A percentile compares a stretch with the other conserved stretches of the same genome.
Conservation (phyloP, 2,797 vertebrate species). For the Labeo calbasu region DNA sequence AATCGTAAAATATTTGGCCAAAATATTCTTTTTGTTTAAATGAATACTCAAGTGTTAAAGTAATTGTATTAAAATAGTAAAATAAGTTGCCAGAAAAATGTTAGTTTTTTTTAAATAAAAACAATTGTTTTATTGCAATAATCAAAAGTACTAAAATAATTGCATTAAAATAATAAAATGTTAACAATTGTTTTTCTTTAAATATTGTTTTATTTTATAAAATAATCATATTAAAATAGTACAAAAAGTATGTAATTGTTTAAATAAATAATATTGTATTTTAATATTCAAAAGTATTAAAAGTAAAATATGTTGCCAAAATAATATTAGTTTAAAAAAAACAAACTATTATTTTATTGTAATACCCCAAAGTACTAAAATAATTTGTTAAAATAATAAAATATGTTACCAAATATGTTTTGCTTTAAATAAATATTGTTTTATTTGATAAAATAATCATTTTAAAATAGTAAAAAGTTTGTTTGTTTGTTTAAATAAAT, state of each 20-base stretch:
- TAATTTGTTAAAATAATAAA: too few relatives aligned
- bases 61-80: not conserved
- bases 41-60: not conserved
- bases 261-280: too few relatives aligned
- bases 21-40: too few relatives aligned
- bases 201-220: too few relatives aligned
- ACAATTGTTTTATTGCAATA: not conserved
- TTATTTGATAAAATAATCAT: too few relatives aligned
- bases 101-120: not conserved
- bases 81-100: not conserved
- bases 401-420: too few relatives aligned
- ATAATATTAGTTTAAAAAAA: not conserved
- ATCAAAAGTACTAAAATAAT: not conserved
- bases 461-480: too few relatives aligned
- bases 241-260: too few relatives aligned
- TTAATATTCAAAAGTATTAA: not conserved
- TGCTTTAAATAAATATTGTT: too few relatives aligned
- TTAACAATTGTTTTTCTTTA: too few relatives aligned
- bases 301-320: not conserved
- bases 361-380: not conserved
- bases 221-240: too few relatives aligned
- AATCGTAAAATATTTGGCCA: not conserved
- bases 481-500: not conserved
- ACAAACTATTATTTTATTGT: not conserved
- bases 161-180: too few relatives aligned